A percentile compares a stretch with the other conserved stretches of the same genome.
Conservation (phyloP, 2,113 vertebrate species). For the Anolis sagrei region DNA sequence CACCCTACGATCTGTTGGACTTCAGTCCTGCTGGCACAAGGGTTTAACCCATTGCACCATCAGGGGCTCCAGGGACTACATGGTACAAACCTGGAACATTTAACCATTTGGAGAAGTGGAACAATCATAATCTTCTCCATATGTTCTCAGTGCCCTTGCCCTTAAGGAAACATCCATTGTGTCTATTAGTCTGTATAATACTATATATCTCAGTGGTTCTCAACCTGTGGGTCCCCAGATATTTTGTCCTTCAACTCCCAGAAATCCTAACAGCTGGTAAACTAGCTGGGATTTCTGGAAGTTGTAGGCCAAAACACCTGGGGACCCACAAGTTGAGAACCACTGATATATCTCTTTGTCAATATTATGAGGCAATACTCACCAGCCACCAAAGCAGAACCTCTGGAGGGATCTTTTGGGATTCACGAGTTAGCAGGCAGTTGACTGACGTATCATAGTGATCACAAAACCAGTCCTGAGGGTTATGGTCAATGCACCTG, state of each 20-base stretch:
- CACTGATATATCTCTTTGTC: too few relatives aligned
- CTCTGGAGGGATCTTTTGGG: slow-evolving; percentile 51
- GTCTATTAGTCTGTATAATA: neutral
- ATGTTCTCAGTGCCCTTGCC: neutral
- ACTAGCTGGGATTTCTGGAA: too few relatives aligned
- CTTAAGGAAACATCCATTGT: neutral
- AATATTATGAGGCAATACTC: slow-evolving; percentile 38
- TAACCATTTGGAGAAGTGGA: neutral
- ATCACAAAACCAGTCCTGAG: slow-evolving; percentile 75
- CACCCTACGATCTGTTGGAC: too few relatives aligned
- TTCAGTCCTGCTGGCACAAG: too few relatives aligned
- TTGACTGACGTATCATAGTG: slow-evolving; percentile 66
- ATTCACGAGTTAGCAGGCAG: slow-evolving; percentile 62
- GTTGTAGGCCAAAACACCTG: too few relatives aligned
- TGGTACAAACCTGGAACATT: too few relatives aligned
- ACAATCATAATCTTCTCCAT: neutral
- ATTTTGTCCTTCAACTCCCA: too few relatives aligned
- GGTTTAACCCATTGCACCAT: too few relatives aligned
- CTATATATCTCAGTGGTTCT: accelerated
- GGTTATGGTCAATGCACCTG: slow-evolving; percentile 47
- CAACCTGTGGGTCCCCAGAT: too few relatives aligned
- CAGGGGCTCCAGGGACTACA: too few relatives aligned
- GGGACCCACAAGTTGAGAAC: too few relatives aligned
- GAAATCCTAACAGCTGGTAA: too few relatives aligned
- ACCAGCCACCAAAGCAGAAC: slow-evolving; percentile 85